Conservation (phyloP, 2,888 invertebrate genomes). For the Epinotia brunnichana region DNA sequence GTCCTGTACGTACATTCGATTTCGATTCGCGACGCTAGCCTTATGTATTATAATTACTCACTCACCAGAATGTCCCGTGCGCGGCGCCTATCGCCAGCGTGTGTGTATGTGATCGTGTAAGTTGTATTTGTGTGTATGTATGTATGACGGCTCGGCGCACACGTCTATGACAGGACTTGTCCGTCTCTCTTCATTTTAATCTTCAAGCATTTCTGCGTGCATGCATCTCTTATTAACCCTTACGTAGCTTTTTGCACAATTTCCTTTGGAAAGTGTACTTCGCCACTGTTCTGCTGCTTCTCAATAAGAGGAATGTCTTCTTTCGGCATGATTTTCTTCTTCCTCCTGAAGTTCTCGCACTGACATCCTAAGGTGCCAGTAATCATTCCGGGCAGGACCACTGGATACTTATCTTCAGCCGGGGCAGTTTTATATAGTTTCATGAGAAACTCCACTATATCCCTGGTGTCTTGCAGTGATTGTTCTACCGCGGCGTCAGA, state of each 20-base stretch:
- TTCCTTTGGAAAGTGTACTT: neutral
- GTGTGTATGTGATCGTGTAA: no score
- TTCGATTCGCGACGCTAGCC: no score
- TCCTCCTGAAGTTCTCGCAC: slow-evolving; percentile 38
- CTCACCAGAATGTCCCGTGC: no score
- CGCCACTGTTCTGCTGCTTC: neutral
- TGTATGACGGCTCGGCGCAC: no score
- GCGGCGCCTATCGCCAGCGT: no score
- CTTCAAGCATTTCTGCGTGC: neutral
- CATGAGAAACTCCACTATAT: slow-evolving; percentile 22
- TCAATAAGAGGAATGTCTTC: neutral
- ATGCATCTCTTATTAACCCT: neutral
- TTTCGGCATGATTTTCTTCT: slow-evolving; percentile 24
- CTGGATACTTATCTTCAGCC: slow-evolving; percentile 24
- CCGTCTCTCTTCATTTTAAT: neutral
- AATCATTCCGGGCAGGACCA: slow-evolving; percentile 1
- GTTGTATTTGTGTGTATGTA: no score
- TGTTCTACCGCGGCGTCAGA: neutral
- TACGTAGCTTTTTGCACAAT: slow-evolving; percentile 26
- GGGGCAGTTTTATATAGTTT: neutral
- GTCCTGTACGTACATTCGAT: no score
- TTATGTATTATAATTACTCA: no score
- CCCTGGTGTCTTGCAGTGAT: slow-evolving; percentile 17
- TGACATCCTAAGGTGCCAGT: slow-evolving; percentile 21
- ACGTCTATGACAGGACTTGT: neutral